Base-by-base conservation (phyloP, 2,113 vertebrate species). In the Piaya cayana region DNA sequence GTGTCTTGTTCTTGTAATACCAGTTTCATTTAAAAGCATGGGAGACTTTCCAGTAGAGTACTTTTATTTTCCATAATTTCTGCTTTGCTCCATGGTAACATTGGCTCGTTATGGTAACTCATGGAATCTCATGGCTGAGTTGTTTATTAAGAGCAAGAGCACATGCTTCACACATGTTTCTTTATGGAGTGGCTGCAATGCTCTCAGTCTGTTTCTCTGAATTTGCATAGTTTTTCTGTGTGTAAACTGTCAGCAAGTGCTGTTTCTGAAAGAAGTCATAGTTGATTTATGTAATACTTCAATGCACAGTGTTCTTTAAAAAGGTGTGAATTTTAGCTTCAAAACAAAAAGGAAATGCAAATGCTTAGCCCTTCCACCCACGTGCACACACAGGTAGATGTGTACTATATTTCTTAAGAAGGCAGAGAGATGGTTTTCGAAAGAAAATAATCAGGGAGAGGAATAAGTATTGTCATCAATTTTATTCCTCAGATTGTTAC, bases 81-180 rank as follows among this genome's bases (percentile, higher is more conserved):
- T 79, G 34, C 20, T 37, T 83, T 23, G 2, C 60, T 82, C 27
- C 53, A 0, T 49, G 11, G 12, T 56, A 36, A 58, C 0, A 3
- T 45, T 77, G 21, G 6, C 47, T 49, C 47, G 12, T 49, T 49
- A 23, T 49, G 47, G 47, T 23, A 49, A 23, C 47, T 23, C 47
- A 49, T 49, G 47, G 47, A 49, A 49, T 23, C 36, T 49, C 12
- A 16, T 78, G 23, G 13, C 58, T 15, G 49, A 34, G 13, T 15
- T 70, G 17, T 56, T 89, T 72, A 19, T 7, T 43, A 86, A 52
- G n/a, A 45, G 6, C 9, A 75, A 52, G 18, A 17, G 21, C 27
- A 36, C 43, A 42, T 2, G 1, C 4, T 22, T 65, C 60, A 30
- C 77, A 10, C 2, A 0, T 26, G 12, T 3, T 26, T 63, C 8